These are phyloP conservation scores for Zelostemma sp. DNA, from an alignment of 1,140 invertebrate genomes.

Conservation along the genomic window DNA sequence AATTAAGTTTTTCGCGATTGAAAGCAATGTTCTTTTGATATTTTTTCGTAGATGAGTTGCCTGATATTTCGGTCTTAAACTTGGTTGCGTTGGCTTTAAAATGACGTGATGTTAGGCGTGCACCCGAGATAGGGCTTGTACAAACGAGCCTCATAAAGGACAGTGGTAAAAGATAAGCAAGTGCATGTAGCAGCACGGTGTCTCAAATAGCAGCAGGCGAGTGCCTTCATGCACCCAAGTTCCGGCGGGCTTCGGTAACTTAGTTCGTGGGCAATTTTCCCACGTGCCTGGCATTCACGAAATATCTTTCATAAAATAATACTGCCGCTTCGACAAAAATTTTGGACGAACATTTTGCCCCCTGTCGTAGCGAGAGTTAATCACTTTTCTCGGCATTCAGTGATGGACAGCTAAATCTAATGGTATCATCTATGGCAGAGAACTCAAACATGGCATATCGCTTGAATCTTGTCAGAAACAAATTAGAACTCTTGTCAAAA, in stretches of 20 bases:
- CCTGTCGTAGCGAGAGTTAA: too few relatives aligned
- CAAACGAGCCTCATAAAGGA: conserved; percentile 40
- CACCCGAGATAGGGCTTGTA: conserved; percentile 26
- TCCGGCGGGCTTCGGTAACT: conserved; percentile 40
- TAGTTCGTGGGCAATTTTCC: conserved; percentile 40
- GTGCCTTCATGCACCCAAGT: conserved; percentile 27
- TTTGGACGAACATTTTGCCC: conserved; percentile 1
- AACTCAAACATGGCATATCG: too few relatives aligned
- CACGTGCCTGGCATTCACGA: conserved; percentile 47
- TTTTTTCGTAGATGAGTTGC: too few relatives aligned
- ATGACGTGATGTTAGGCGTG: conserved; percentile 8
- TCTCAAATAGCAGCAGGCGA: conserved; percentile 23
- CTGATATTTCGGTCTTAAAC: too few relatives aligned
- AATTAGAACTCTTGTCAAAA: conserved; percentile 2
- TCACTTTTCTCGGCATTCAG: too few relatives aligned
- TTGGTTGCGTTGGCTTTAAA: too few relatives aligned
- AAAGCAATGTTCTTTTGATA: too few relatives aligned
- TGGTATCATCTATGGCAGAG: too few relatives aligned
- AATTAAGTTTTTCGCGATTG: too few relatives aligned
- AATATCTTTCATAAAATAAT: conserved; percentile 41
- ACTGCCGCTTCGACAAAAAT: conserved; percentile 30
- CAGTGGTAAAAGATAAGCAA: conserved; percentile 41
- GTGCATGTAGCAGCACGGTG: conserved; percentile 23
- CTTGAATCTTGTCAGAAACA: not conserved
- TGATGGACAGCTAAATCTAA: too few relatives aligned